These are phyloP conservation scores for Nomada fabriciana DNA, from an alignment of 2,888 invertebrate genomes.

Conservation along the genomic window DNA sequence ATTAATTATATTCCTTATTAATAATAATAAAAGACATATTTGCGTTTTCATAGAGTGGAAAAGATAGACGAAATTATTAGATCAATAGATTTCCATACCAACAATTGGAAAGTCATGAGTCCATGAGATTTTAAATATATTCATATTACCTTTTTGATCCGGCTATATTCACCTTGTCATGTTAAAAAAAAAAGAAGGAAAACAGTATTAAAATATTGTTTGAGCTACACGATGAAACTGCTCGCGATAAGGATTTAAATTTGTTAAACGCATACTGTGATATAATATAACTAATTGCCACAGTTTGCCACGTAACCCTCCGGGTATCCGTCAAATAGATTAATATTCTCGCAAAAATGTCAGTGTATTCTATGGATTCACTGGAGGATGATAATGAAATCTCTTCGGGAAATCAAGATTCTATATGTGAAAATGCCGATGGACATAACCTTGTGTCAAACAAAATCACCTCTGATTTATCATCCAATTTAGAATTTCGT, in stretches of 20 bases:
- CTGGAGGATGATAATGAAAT: conserved; percentile 64
- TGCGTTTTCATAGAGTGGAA: too few species aligned
- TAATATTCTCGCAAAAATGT: conserved; percentile 67
- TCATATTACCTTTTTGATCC: not conserved
- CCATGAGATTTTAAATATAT: too few species aligned
- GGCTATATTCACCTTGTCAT: not conserved
- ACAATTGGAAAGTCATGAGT: too few species aligned
- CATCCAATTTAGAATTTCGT: not conserved
- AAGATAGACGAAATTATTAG: too few species aligned
- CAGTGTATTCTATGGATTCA: conserved; percentile 76
- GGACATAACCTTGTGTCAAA: conserved; percentile 20
- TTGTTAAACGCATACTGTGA: not conserved
- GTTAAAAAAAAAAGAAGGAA: not conserved
- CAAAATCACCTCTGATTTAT: not conserved
- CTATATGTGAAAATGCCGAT: not conserved
- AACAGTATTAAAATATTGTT: not conserved
- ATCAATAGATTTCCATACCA: too few species aligned
- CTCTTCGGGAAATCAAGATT: not conserved
- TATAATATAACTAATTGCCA: not conserved
- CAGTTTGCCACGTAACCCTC: not conserved
- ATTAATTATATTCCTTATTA: too few species aligned
- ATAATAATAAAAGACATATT: too few species aligned
- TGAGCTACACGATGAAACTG: conserved; percentile 3
- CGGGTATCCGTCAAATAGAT: conserved; percentile 18
- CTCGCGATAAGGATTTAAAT: conserved; percentile 14